These are phyloP conservation scores for Dasyprocta punctata DNA, from an alignment of 2,113 vertebrate species.

Conservation along the genomic window DNA sequence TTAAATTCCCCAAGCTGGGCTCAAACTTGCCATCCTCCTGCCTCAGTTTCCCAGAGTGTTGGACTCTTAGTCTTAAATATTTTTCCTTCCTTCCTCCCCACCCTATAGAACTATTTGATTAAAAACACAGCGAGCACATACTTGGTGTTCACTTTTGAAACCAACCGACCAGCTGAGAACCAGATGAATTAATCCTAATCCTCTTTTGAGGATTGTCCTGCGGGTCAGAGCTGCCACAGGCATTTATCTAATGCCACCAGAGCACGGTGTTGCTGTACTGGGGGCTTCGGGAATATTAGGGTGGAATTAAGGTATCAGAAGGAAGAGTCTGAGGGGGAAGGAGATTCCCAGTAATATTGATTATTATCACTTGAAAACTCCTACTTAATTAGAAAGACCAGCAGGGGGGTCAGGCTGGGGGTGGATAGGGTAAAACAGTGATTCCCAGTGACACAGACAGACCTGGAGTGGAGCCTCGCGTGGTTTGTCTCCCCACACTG, in stretches of 20 bases:
- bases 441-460: neutral
- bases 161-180: neutral
- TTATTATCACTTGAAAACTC: neutral
- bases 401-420: accelerated
- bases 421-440: accelerated
- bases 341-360: neutral
- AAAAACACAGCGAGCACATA: neutral
- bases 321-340: neutral
- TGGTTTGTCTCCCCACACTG: too few relatives aligned
- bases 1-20: neutral
- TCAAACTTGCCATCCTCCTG: neutral
- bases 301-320: neutral
- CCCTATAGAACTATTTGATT: neutral
- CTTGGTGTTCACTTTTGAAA: neutral
- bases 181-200: neutral
- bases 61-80: neutral
- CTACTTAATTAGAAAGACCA: neutral
- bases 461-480: accelerated
- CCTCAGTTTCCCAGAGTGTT: neutral
- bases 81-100: neutral
- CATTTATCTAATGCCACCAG: neutral
- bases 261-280: neutral
- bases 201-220: neutral
- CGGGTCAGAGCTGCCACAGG: neutral
- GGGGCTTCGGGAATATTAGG: neutral